Percentiles rank a stretch among this genome's conserved stretches.
These are phyloP conservation scores for Polyommatus iphigenia DNA, from an alignment of 2,888 invertebrate genomes.

Conservation along the genomic window DNA sequence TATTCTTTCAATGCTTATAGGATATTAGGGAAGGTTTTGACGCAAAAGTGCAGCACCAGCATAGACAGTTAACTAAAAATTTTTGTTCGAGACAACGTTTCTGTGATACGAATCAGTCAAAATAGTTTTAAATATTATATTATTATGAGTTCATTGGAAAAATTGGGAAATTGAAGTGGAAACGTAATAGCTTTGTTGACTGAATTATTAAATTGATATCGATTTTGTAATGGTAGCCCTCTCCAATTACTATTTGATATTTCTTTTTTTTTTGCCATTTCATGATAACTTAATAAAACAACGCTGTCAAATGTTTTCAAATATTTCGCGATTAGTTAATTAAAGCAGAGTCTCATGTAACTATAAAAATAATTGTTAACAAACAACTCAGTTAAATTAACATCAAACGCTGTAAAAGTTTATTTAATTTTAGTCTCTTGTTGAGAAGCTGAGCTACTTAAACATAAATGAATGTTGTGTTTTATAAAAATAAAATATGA, in stretches of 20 bases:
- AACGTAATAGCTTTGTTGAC: background rate
- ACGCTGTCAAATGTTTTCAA: background rate
- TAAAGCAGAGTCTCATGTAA: background rate
- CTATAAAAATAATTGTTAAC: background rate
- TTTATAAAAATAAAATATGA: background rate
- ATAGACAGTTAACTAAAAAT: too few species aligned
- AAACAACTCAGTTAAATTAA: background rate
- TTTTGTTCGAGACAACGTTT: too few species aligned
- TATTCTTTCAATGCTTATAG: too few species aligned
- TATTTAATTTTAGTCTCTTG: background rate
- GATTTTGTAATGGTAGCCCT: background rate
- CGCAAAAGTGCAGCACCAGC: too few species aligned
- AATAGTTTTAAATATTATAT: too few species aligned
- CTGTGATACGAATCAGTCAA: too few species aligned
- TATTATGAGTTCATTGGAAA: background rate
- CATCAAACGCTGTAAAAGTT: background rate
- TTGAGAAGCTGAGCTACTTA: background rate
- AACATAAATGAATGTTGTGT: background rate
- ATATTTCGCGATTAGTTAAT: background rate
- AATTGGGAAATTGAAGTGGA: background rate
- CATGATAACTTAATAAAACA: background rate
- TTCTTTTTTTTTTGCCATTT: background rate
- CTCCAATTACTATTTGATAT: background rate
- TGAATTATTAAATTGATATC: background rate
- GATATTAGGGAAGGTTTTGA: too few species aligned